Evolutionary conservation across 2,888 invertebrate genomes (phyloP), one percentile per base, ranked within the genome.

Genomic region (Rotaria socialis): DNA sequence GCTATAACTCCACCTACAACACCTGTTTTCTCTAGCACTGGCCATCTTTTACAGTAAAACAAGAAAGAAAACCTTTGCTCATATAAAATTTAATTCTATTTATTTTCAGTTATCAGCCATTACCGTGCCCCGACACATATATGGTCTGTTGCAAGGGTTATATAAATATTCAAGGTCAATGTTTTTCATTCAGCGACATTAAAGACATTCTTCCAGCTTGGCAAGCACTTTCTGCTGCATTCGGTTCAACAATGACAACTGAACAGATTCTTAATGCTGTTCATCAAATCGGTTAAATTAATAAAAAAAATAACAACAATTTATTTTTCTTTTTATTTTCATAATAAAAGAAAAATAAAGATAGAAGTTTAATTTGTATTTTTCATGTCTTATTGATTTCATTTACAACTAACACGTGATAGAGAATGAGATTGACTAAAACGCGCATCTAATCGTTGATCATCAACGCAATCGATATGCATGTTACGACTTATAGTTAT

Each of bases 161-260:
- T 55, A 85, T 86, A 35, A 86, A 84, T 52, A 80, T 86, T 16
- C 58, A 75, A 58, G 86, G 86, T n/a, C 84, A 86, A 35, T 86
- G 86, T 56, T 60, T 86, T 47, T 80, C 80, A 7, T 80, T 80
- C 19, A n/a, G 47, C 47, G 80, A 80, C 47, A 47, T 80, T 2
- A 80, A 47, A 43, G 80, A 80, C n/a, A 80, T 80, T 24, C n/a
- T 80, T 22, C 80, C 80, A 22, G 80, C 80, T 11, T 80, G 80
- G 80, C 47, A 80, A 47, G 19, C 80, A 80, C 47, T 80, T 24
- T 47, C 47, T 47, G 80, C 3, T 6, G 19, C 47, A 47, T 80
- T 80, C 14, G 80, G 80, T n/a, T 47, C 43, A 14, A 10, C 43
- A 24, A 80, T 80, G 80, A 80, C 80, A 43, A 47, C n/a, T 2